A percentile compares a stretch with the other conserved stretches of the same genome.
phyloP scores from a whole-genome alignment of 2,113 vertebrate genomes.

The Platichthys flesus region DNA sequence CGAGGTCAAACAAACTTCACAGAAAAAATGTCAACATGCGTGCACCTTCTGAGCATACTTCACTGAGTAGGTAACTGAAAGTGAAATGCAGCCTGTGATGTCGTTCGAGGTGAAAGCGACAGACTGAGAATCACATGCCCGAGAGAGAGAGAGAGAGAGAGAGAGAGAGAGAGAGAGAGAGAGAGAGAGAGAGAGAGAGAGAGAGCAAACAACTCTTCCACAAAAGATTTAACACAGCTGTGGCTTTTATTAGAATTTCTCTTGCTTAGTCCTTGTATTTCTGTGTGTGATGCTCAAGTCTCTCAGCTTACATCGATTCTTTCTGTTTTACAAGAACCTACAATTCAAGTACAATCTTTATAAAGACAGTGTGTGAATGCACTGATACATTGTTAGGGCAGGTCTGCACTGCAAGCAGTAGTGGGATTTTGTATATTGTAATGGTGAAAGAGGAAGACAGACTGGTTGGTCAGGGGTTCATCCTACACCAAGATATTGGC shows the following conservation, averaged over 20 bases:
- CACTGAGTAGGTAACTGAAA: neutral
- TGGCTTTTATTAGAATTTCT: conserved; percentile 33
- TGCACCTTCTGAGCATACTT: neutral
- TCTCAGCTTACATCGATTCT: neutral
- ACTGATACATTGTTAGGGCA: too few relatives aligned
- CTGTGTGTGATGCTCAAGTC: neutral
- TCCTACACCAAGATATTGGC: too few relatives aligned
- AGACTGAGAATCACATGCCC: conserved; percentile 36
- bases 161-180: too few relatives aligned
- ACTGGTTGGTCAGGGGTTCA: neutral
- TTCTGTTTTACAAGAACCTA: neutral
- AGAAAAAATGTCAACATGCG: neutral
- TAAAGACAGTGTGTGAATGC: too few relatives aligned
- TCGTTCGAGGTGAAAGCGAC: conserved; percentile 16
- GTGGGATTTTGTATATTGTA: neutral
- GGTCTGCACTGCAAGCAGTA: neutral
- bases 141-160: too few relatives aligned
- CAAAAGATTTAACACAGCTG: conserved; percentile 31
- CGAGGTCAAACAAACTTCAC: conserved; percentile 3
- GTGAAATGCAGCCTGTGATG: conserved; percentile 3
- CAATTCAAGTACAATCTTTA: neutral
- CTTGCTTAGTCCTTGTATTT: neutral
- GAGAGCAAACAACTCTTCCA: conserved; percentile 28
- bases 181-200: neutral
- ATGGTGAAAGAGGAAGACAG: neutral